Conservation (phyloP, 2,797 vertebrate genomes). For the Harpagifer antarcticus region DNA sequence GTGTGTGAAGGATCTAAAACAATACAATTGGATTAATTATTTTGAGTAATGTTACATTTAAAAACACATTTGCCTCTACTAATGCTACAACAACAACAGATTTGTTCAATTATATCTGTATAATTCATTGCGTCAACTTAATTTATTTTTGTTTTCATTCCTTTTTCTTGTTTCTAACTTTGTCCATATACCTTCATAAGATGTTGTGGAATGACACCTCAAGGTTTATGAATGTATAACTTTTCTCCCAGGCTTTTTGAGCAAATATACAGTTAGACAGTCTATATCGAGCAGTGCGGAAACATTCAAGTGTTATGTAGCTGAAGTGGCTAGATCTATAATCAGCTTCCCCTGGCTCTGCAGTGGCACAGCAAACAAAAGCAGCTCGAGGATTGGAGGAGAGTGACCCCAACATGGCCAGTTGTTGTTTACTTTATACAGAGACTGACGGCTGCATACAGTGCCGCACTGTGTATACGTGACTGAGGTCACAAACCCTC, state of each 20-base stretch:
- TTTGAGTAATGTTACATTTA: not conserved
- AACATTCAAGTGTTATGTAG: conserved; percentile 39
- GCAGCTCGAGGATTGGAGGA: conserved; percentile 63
- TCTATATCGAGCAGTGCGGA: conserved; percentile 21
- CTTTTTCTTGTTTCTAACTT: not conserved
- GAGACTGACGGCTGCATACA: conserved; percentile 48
- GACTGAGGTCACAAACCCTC: conserved; percentile 72
- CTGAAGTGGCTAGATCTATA: conserved; percentile 64
- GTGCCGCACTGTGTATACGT: conserved; percentile 65
- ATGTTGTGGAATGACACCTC: not conserved
- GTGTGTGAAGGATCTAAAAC: not conserved
- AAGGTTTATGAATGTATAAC: not conserved
- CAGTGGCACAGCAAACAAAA: conserved; percentile 77
- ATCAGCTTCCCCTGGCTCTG: conserved; percentile 65
- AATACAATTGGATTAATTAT: not conserved
- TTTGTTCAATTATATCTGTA: not conserved
- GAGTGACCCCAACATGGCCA: conserved; percentile 68
- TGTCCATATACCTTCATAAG: not conserved
- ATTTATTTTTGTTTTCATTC: not conserved
- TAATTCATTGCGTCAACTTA: not conserved
- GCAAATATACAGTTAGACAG: conserved; percentile 45
- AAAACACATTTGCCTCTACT: not conserved
- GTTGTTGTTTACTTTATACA: conserved; percentile 75
- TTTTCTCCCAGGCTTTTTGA: conserved; percentile 8
- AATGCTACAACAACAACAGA: not conserved